Evolutionary conservation across 2,888 invertebrate genomes (phyloP), one percentile per base, ranked within the genome.

Genomic region (Brachypalpus laphriformis): DNA sequence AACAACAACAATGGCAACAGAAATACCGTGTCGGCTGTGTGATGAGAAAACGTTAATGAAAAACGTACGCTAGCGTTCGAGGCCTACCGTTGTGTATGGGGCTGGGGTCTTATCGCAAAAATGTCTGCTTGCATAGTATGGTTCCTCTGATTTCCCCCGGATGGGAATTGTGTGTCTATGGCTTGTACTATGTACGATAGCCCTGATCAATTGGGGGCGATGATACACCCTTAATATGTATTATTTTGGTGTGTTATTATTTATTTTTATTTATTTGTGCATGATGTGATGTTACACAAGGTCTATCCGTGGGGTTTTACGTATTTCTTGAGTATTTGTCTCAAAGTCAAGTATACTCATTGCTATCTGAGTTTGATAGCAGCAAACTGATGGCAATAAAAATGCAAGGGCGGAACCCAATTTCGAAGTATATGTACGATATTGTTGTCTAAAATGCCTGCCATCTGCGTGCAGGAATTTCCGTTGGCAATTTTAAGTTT

Each of bases 151-250:
- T 37, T 66, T 59, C 63, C 70, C 63, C 61, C 37, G 65, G 57
- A 42, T 45, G 40, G 61, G 8, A 31, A 66, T 40, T 40, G 16
- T 40, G 11, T 16, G 59, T 47, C 37, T 61, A 57, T 65, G 37
- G 59, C 42, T n/a, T 45, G 54, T 49, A 28, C 25, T 25, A 25
- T 5, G 59, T 74, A 59, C 25, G 70, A 85, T 81, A 81, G 61
- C 54, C 59, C 66, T 78, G 85, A 85, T 75, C 81, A 85, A 81
- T 85, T 85, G 81, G 81, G 85, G 85, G 71, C 81, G 75, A 85
- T 81, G 75, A 76, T 71, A 85, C 85, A 81, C 81, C 70, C 81
- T 85, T 71, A 70, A 83, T 80, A 80, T 65, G 16, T 59, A 70
- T 63, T 59, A 63, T 74, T 63, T 51, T 68, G n/a, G 9, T 65